Conservation (phyloP, 2,113 vertebrate genomes). For the Calyptommatus sinebrachiatus region DNA sequence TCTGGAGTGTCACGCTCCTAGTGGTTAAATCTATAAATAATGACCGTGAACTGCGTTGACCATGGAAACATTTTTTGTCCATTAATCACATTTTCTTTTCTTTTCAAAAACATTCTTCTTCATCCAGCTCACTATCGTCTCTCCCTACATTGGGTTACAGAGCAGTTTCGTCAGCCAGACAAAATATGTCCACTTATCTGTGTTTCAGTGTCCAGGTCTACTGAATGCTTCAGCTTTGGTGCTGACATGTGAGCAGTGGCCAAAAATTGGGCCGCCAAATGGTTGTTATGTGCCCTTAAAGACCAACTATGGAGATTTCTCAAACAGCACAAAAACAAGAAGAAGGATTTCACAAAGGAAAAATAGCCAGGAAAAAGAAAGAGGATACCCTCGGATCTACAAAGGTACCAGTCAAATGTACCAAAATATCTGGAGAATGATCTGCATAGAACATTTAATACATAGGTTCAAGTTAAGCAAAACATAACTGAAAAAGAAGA, state of each 20-base stretch:
- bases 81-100: not conserved
- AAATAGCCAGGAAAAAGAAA: too few species aligned
- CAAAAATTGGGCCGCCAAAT: not conserved
- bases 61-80: slow-evolving; percentile 20
- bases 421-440: too few species aligned
- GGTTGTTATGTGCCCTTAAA: not conserved
- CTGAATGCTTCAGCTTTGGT: not conserved
- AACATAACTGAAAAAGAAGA: too few species aligned
- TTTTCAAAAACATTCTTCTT: slow-evolving; percentile 8
- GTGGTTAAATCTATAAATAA: slow-evolving; percentile 38
- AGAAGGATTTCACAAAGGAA: too few species aligned
- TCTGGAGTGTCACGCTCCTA: not conserved
- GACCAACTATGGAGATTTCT: not conserved
- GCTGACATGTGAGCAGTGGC: not conserved
- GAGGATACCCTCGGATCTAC: too few species aligned
- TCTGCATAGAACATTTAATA: too few species aligned
- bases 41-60: not conserved
- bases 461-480: too few species aligned
- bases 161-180: not conserved
- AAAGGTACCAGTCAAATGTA: too few species aligned
- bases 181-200: not conserved
- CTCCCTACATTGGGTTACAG: not conserved
- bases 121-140: not conserved
- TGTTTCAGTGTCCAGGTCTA: not conserved
- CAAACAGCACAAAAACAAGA: not conserved